A percentile compares a stretch with the other conserved stretches of the same genome.
Evolutionary conservation across 2,113 vertebrate genomes (phyloP).

Genomic region (Apus apus): DNA sequence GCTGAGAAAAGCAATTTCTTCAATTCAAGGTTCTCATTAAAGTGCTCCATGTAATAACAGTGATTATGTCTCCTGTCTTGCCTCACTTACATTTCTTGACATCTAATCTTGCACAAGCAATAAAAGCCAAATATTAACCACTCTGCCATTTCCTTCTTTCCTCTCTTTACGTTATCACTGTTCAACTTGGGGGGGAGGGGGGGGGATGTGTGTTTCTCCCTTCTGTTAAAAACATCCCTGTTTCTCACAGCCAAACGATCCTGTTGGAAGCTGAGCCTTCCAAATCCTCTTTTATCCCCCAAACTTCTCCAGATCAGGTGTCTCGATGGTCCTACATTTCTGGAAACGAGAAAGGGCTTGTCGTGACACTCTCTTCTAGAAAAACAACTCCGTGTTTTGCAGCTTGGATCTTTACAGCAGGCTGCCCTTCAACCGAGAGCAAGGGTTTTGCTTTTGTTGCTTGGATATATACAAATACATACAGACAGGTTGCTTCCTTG

Average conservation of each 20-base stretch:
- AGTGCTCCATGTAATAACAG: not conserved
- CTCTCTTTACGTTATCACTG: not conserved
- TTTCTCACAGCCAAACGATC: not conserved
- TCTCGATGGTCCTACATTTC: not conserved
- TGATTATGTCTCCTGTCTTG: not conserved
- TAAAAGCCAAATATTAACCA: not conserved
- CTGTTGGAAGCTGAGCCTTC: not conserved
- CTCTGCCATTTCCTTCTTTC: not conserved
- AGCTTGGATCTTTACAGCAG: not conserved
- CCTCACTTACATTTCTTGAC: not conserved
- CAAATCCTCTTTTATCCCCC: not conserved
- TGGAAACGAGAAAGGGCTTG: not conserved
- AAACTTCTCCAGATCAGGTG: not conserved
- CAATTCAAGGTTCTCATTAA: not conserved
- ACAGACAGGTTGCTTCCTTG: not conserved
- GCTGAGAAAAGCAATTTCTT: not conserved
- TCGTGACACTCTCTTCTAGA: not conserved
- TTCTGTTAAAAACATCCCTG: not conserved
- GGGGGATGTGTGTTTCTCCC: no score
- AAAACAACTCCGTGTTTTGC: not conserved
- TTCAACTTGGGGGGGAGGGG: not conserved
- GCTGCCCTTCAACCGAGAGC: not conserved
- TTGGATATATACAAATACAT: not conserved
- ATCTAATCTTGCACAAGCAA: not conserved
- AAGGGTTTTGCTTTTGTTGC: not conserved